phyloP scores from a whole-genome alignment of 2,888 invertebrate genomes.

The Chymomyza fuscimana region DNA sequence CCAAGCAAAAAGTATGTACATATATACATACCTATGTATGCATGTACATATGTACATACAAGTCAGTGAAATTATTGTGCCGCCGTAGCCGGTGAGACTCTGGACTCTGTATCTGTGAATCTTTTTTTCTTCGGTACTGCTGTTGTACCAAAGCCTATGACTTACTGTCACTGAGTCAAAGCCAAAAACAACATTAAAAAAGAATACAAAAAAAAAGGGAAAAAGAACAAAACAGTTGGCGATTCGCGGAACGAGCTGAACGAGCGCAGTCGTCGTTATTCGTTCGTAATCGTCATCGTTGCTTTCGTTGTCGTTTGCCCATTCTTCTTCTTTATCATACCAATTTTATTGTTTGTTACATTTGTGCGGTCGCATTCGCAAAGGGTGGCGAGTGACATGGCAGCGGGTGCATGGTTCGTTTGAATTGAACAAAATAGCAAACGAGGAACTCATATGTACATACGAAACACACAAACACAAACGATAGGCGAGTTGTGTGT shows the following conservation, averaged over 20 bases:
- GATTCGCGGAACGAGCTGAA: constrained; percentile 59
- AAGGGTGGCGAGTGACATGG: constrained; percentile 12
- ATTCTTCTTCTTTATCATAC: constrained; percentile 25
- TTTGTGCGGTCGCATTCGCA: constrained; percentile 34
- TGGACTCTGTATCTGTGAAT: not conserved
- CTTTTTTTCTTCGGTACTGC: not conserved
- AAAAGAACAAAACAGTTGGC: constrained; percentile 33
- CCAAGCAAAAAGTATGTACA: constrained; percentile 11
- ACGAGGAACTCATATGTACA: not conserved
- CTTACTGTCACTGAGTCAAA: constrained; percentile 38
- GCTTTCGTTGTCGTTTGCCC: constrained; percentile 12
- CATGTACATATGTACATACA: constrained; percentile 23
- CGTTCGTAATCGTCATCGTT: not conserved
- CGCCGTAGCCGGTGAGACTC: constrained; percentile 26
- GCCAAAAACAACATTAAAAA: constrained; percentile 22
- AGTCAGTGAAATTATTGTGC: constrained; percentile 56
- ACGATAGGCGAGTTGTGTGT: not conserved
- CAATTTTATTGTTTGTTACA: constrained; percentile 50
- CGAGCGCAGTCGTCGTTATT: not conserved
- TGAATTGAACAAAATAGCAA: constrained; percentile 7
- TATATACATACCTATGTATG: constrained; percentile 15
- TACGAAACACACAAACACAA: not conserved
- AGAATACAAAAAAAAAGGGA: constrained; percentile 16
- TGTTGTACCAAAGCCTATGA: not conserved
- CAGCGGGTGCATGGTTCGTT: constrained; percentile 1